These are phyloP conservation scores for Nudaria mundana DNA, from an alignment of 2,888 invertebrate species.

Conservation along the genomic window DNA sequence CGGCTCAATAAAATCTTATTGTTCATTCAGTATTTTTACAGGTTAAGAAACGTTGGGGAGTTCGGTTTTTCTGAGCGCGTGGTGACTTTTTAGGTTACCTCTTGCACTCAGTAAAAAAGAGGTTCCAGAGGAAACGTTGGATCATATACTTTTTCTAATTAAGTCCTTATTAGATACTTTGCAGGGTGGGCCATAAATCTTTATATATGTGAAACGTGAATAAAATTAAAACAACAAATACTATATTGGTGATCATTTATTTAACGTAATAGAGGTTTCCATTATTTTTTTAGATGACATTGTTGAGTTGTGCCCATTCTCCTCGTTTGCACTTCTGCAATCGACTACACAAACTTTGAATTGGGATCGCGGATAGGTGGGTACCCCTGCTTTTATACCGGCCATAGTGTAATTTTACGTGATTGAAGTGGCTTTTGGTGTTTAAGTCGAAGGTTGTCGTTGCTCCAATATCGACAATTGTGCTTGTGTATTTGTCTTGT, in stretches of 20 bases:
- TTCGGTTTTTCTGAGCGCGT: no score
- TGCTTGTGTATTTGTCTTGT: not conserved
- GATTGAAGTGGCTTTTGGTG: conserved; percentile 1
- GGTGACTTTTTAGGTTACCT: no score
- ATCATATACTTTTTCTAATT: conserved; percentile 5
- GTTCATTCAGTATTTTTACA: conserved; percentile 12
- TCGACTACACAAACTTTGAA: not conserved
- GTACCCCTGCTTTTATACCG: no score
- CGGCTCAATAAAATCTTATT: conserved; percentile 33
- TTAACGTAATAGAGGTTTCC: not conserved
- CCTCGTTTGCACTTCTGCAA: not conserved
- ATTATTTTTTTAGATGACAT: not conserved
- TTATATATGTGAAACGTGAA: no score
- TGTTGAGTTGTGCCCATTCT: not conserved
- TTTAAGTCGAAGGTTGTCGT: conserved; percentile 12
- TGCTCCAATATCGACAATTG: conserved; percentile 13
- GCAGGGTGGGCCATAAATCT: no score
- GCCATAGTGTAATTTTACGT: conserved; percentile 14
- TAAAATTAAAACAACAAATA: not conserved
- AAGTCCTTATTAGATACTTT: no score
- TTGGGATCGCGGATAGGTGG: conserved; percentile 14
- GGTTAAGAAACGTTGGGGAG: no score
- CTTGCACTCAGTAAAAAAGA: no score
- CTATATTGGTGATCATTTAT: not conserved
- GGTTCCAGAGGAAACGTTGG: no score